A percentile compares a stretch with the other conserved stretches of the same genome.
phyloP scores from a whole-genome alignment of 2,888 invertebrate genomes.

The Erebia aethiops region DNA sequence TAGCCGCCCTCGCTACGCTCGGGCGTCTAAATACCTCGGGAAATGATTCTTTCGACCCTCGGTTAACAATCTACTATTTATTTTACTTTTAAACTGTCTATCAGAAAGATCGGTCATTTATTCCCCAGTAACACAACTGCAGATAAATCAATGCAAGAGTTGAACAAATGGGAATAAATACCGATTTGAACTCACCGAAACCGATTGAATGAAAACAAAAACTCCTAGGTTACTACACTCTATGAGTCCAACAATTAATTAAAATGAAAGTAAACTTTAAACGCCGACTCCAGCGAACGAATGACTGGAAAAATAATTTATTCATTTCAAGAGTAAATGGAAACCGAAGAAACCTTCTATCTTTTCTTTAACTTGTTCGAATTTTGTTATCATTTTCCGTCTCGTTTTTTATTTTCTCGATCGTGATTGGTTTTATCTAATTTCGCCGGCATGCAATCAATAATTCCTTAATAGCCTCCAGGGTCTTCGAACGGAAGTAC shows the following conservation, averaged over 20 bases:
- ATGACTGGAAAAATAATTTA: conserved; percentile 12
- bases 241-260: background rate
- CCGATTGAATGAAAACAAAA: too few relatives aligned
- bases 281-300: conserved; percentile 6
- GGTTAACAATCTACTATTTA: too few relatives aligned
- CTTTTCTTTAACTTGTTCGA: conserved; percentile 17
- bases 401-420: conserved; percentile 19
- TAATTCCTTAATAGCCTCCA: conserved; percentile 14
- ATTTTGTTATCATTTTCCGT: conserved; percentile 22
- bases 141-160: too few relatives aligned
- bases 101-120: too few relatives aligned
- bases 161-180: too few relatives aligned
- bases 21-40: too few relatives aligned
- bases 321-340: conserved; percentile 22
- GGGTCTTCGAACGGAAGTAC: conserved; percentile 11
- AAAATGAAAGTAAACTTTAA: conserved; percentile 23
- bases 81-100: too few relatives aligned
- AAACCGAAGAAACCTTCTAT: conserved; percentile 14
- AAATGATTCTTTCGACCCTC: too few relatives aligned
- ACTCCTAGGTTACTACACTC: background rate
- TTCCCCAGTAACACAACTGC: too few relatives aligned
- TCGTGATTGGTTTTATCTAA: conserved; percentile 29
- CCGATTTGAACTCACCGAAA: too few relatives aligned
- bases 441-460: conserved; percentile 22
- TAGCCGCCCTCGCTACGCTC: too few relatives aligned